Evolutionary conservation across 1,140 invertebrate species (phyloP).

Genomic region (Amphibalanus amphitrite): DNA sequence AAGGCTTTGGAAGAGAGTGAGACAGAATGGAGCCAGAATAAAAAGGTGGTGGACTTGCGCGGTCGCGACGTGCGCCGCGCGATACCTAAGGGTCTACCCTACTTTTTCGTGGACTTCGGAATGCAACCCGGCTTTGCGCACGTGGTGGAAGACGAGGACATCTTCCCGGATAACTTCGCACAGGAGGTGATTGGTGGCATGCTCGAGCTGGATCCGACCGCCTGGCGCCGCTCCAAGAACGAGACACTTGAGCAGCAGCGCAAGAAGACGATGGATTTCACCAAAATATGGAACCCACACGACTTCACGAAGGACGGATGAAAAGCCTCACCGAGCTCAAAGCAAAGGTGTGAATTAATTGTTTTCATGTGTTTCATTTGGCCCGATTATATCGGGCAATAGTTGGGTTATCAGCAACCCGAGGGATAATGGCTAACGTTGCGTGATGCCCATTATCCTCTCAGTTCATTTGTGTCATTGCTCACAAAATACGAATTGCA

Average conservation of each 20-base stretch:
- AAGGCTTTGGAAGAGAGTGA: conserved; percentile 91
- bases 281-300: conserved; percentile 42
- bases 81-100: conserved; percentile 84
- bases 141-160: conserved; percentile 81
- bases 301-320: conserved; percentile 34
- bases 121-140: conserved; percentile 79
- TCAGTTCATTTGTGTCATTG: too few species aligned
- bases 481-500: too few species aligned
- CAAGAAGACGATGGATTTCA: conserved; percentile 45
- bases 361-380: too few species aligned
- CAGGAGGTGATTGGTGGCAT: conserved; percentile 92
- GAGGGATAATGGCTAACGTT: too few species aligned
- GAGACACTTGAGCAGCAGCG: conserved; percentile 52
- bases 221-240: conserved; percentile 62
- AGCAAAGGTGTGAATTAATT: too few species aligned
- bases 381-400: too few species aligned
- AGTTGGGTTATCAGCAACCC: too few species aligned
- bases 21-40: conserved; percentile 84
- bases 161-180: conserved; percentile 79
- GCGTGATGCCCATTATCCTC: too few species aligned
- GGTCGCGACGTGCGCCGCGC: conserved; percentile 47
- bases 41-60: conserved; percentile 78
- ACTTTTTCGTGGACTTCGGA: conserved; percentile 87
- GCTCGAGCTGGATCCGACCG: conserved; percentile 62
- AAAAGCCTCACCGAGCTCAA: too few species aligned